Evolutionary conservation across 2,888 invertebrate genomes (phyloP), one percentile per base, ranked within the genome.

Genomic region (Acanthosoma haemorrhoidale): DNA sequence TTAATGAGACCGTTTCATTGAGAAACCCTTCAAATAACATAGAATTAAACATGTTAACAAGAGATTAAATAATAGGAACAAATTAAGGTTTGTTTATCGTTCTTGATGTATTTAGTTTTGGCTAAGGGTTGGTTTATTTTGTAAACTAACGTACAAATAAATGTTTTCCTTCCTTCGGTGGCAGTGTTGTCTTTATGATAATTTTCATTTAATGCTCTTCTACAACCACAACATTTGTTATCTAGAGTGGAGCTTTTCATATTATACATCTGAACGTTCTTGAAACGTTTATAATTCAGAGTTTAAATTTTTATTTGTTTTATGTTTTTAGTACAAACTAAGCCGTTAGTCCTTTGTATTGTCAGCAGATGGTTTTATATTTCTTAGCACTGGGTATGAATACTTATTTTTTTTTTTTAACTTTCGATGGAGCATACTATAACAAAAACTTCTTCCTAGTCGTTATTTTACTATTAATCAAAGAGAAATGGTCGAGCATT

Each of bases 1-100:
- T 51, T 51, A 25, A 4, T 13, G 51, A 51, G n/a, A 2, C 13
- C 2, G 2, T 1, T 2, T 25, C n/a, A n/a, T 25, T 25, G 51
- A 51, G 51, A n/a, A 13, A n/a, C 25, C 43, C 25, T 25, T 25
- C 5, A 21, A 43, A 43, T 13, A 51, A 25, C 11, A 51, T 21
- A 25, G 21, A 51, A 51, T 51, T 51, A 21, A 51, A n/a, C 21
- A 3, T 21, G 51, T 4, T 51, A 51, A 25, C 51, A 13, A 51
- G 51, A 51, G 51, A 51, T 51, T 51, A 51, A 51, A 51, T 51
- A 51, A 51, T 51, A 51, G 21, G 25, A n/a, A 51, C 25, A 25
- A 51, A 51, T 51, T 51, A 51, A 25, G 5, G 51, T 21, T 29
- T 51, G 51, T 51, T 51, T 51, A n/a, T 25, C 25, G 5, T 51